Evolutionary conservation across 2,888 invertebrate species (phyloP), one percentile per base, ranked within the genome.

Genomic region (Ametastegia equiseti): DNA sequence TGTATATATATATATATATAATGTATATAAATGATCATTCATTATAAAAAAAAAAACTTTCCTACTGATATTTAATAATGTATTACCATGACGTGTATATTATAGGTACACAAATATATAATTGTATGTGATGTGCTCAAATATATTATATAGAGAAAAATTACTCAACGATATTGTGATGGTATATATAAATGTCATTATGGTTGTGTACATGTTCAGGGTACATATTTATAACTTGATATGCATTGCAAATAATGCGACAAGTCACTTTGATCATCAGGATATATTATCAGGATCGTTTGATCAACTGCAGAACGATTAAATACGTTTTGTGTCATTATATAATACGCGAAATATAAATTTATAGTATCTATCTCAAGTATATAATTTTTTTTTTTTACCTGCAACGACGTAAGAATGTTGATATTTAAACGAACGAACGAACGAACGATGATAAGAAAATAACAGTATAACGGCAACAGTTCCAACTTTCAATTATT

Each of bases 121-220:
- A 9, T 2, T 54, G 54, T 77, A 57, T 57, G 30, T 63, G 36
- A 63, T 79, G 77, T 77, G 82, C 82, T 79, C 45, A 80, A 78
- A 78, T 78, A 82, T 71, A 81, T 78, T 71, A 63, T 30, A 33
- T 30, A 33, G 6, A 63, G 5, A n/a, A 63, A 33, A 63, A 63
- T 57, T 36, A n/a, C 30, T 36, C 63, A 63, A 63, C 33, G n/a
- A 30, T 63, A 54, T 54, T 42, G 7, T 54, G 19, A n/a, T n/a
- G n/a, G n/a, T n/a, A n/a, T n/a, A n/a, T 63, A n/a, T 36, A 5
- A 63, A 63, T 33, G 4, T 33, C 63, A 33, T 60, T 4, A 63
- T n/a, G 19, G 54, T 6, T 54, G 42, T n/a, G n/a, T n/a, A n/a
- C n/a, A n/a, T n/a, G n/a, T n/a, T n/a, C n/a, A n/a, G n/a, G n/a